Evolutionary conservation across 2,888 invertebrate species (phyloP), one percentile per base, ranked within the genome.

Genomic region (Scaptomyza parva): DNA sequence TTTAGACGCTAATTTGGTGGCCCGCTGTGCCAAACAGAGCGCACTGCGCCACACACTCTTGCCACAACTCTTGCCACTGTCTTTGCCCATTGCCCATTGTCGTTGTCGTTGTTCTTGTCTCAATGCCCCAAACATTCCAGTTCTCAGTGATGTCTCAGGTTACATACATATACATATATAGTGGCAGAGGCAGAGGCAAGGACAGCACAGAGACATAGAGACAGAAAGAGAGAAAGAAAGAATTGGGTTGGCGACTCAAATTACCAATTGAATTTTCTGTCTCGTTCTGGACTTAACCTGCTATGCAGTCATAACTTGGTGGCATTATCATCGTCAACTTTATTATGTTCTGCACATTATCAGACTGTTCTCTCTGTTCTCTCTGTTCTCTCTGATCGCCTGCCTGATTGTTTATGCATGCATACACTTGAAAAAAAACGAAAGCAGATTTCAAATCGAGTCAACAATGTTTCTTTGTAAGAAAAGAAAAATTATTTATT

Each of bases 1-100:
- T 85, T 82, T 76, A 79, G 79, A 85, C 78, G 81, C 83, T 85
- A 85, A 86, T 85, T 83, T 73, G 62, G 67, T 51, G 58, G 64
- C 77, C 68, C 57, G 77, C 84, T 74, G 80, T 48, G 84, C 39
- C 55, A 69, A 70, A 22, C 51, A 17, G 60, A 52, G 67, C 64
- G 37, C 45, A 24, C n/a, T 41, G 48, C 59, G n/a, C 40, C 20
- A 41, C 28, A 9, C 9, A 7, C 28, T 9, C 26, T 9, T 1
- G 26, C 33, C 2, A 33, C 33, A 6, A n/a, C n/a, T 5, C 9
- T 33, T n/a, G 12, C 8, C 47, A 20, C 58, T 18, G 45, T 45
- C 28, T n/a, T n/a, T n/a, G n/a, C n/a, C n/a, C n/a, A n/a, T n/a
- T n/a, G n/a, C 39, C 47, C 35, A 48, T 43, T 52, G 54, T 53